Evolutionary conservation across 2,888 invertebrate species (phyloP), one percentile per base, ranked within the genome.

Genomic region (Drosophila emarginata): DNA sequence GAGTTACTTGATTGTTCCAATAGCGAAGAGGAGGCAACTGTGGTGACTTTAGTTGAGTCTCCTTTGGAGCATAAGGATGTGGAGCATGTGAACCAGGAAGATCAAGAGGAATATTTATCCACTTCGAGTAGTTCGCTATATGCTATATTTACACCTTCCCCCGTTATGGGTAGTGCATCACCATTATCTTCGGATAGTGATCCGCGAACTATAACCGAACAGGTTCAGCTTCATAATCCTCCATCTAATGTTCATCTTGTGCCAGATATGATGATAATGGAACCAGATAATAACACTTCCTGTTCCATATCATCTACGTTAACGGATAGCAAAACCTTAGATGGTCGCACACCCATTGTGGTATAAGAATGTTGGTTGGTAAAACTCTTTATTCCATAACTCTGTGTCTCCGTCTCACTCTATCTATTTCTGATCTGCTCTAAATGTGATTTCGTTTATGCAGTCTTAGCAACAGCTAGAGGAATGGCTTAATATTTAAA

Each of bases 261-360:
- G 59, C 4, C 37, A 1, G 28, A 28, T 28, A 40, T 32, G 26
- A 51, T 61, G 50, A 9, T 40, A 0, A 32, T 37, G 32, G 80
- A 79, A 50, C 77, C 72, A 9, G 61, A 70, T 28, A 90, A 90
- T 77, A 87, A 90, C 64, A 91, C 91, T 36, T 90, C 91, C 51
- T 88, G 90, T 66, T 90, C 91, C 23, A 60, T 91, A 62, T 89
- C 91, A 64, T 91, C 91, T 51, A 88, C 90, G 50, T 75, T 91
- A 54, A 91, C 90, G 61, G 91, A 91, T 62, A 92, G 91, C 78
- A 91, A 90, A 76, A 91, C 91, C 57, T 73, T 91, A 65, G 92
- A 92, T 80, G 82, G 89, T 28, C 89, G 92, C 54, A 86, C 90
- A 32, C 92, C 92, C 67, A 90, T 92, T 79, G 86, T 91, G 72